Evolutionary conservation across 2,888 invertebrate species (phyloP).

Genomic region (Ectemnius cavifrons): DNA sequence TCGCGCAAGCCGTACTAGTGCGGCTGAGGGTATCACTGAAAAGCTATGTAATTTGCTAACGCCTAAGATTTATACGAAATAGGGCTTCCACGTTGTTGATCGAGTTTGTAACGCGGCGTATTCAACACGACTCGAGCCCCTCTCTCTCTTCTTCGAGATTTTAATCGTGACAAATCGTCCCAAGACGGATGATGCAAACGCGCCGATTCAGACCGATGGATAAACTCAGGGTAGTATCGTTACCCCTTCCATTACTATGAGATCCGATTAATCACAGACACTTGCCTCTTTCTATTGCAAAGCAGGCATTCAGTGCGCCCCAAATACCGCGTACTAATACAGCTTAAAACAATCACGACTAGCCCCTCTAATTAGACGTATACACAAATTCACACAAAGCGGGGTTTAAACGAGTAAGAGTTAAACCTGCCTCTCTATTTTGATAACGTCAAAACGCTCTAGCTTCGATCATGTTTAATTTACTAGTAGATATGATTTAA

Average conservation of each 20-base stretch:
- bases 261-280: background rate
- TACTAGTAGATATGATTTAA: too few relatives aligned
- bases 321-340: background rate
- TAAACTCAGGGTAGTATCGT: background rate
- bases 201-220: conserved; percentile 15
- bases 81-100: conserved; percentile 50
- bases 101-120: conserved; percentile 34
- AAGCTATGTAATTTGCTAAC: conserved; percentile 43
- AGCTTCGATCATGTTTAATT: too few relatives aligned
- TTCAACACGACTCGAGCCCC: conserved; percentile 38
- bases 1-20: conserved; percentile 29
- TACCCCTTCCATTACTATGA: background rate
- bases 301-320: background rate
- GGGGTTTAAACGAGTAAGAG: too few relatives aligned
- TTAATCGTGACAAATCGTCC: conserved; percentile 50
- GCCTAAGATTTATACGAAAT: conserved; percentile 24
- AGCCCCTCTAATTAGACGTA: background rate
- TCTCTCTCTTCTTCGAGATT: conserved; percentile 36
- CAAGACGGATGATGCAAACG: conserved; percentile 22
- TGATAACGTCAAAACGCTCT: too few relatives aligned
- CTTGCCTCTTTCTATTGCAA: background rate
- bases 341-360: conserved; percentile 30
- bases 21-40: conserved; percentile 32
- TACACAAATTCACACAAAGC: too few relatives aligned
- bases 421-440: too few relatives aligned